Percentiles rank a stretch among this genome's conserved stretches.
phyloP scores from a whole-genome alignment of 1,140 invertebrate species.

The Brachionus paranguensis region DNA sequence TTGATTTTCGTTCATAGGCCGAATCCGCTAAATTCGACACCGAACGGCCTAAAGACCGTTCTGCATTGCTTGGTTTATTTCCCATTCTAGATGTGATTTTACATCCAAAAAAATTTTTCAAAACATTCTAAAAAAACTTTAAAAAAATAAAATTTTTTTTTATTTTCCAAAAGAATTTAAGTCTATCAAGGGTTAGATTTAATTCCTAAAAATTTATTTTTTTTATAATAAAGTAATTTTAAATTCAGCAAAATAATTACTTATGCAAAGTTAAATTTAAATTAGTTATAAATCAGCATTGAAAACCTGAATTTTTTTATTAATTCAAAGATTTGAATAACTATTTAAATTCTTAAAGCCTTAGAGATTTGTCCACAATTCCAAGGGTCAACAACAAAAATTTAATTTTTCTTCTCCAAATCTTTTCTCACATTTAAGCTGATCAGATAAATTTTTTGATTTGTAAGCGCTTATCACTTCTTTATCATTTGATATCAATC shows the following conservation, averaged over 20 bases:
- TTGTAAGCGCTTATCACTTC: neutral
- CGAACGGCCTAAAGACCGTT: neutral
- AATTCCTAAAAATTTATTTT: no score
- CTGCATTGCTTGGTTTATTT: neutral
- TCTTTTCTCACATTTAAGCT: no score
- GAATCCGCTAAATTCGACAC: neutral
- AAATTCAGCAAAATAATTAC: neutral
- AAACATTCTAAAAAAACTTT: neutral
- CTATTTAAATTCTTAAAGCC: neutral
- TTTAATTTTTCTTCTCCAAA: neutral
- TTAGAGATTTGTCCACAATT: neutral
- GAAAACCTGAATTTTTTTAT: neutral
- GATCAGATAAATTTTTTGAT: no score
- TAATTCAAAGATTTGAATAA: neutral
- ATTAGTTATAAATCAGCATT: neutral
- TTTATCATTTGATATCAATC: neutral
- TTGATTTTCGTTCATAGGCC: neutral
- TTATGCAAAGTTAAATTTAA: neutral
- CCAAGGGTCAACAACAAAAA: no score
- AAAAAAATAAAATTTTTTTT: neutral
- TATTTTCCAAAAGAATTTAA: neutral
- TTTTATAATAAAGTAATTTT: no score
- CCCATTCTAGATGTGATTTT: slow-evolving; percentile 1
- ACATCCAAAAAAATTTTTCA: neutral
- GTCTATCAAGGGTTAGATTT: no score